phyloP scores from a whole-genome alignment of 2,888 invertebrate species.

The Flexamia atlantica region DNA sequence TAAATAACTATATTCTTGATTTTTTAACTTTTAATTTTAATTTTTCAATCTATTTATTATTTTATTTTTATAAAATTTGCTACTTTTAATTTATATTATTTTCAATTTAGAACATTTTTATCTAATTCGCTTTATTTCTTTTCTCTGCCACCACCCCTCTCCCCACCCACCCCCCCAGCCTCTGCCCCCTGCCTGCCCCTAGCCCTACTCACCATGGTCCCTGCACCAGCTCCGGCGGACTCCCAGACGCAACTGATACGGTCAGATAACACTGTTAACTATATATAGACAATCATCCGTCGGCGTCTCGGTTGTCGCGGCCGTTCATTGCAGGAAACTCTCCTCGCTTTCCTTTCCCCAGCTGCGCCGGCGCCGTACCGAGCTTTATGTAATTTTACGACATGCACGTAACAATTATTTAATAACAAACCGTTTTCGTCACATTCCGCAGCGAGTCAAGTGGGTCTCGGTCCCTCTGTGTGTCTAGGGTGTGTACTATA shows the following conservation, averaged over 20 bases:
- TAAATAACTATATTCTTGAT: too few species aligned
- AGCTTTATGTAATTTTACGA: slow-evolving; percentile 30
- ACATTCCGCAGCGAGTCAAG: background rate
- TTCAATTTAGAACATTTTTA: too few species aligned
- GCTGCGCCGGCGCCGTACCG: background rate
- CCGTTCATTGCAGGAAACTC: slow-evolving; percentile 47
- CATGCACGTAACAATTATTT: slow-evolving; percentile 43
- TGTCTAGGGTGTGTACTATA: background rate
- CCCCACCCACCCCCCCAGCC: background rate
- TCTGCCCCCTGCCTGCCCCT: background rate
- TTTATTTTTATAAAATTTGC: too few species aligned
- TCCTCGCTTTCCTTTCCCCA: slow-evolving; percentile 39
- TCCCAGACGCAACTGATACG: slow-evolving; percentile 36
- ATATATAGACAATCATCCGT: slow-evolving; percentile 42
- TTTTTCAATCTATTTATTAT: too few species aligned
- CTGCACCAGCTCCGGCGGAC: background rate
- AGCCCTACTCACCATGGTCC: slow-evolving; percentile 38
- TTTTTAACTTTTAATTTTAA: too few species aligned
- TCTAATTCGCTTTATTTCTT: background rate
- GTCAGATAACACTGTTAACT: slow-evolving; percentile 38
- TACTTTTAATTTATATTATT: too few species aligned
- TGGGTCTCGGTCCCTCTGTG: background rate
- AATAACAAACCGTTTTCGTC: slow-evolving; percentile 49
- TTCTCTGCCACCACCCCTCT: background rate
- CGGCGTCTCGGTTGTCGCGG: slow-evolving; percentile 21